Base-by-base conservation (phyloP, 2,888 invertebrate genomes). In the Lymantria monacha region DNA sequence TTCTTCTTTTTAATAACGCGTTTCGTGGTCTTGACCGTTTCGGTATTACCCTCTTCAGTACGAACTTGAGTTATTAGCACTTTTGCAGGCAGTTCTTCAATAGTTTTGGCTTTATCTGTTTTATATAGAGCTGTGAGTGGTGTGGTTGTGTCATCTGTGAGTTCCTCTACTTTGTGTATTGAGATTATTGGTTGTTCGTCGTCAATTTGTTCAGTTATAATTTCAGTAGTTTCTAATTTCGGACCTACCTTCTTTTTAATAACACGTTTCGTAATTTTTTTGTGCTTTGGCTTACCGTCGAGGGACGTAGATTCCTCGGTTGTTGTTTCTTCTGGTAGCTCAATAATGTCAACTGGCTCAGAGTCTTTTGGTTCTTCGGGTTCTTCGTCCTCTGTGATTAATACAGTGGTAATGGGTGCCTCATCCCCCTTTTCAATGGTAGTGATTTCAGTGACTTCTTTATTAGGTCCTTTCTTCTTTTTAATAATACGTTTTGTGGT, bases 351-450 rank as follows among this genome's bases (percentile, higher is more conserved):
- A 0, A 84, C 72, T 0, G 77, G 1, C 11, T 22, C 9, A 1
- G 9, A 1, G n/a, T 42, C 36, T 22, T 15, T 36, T 3, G 11
- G 8, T 0, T 47, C 44, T 41, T 57, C 52, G 7, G 44, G 46
- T 9, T 1, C 9, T 7, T 30, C 42, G 9, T 55, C 50, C 43
- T 58, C 54, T 22, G 22, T 22, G 22, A 22, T 22, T 22, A 31
- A n/a, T n/a, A 57, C 66, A 69, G 43, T 59, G 8, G 57, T 47
- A 41, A 60, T 53, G 9, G 85, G 81, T 10, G 59, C 62, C 36
- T 76, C 66, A 13, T 69, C 74, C 15, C 77, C 74, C 51, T 75
- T 74, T 48, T 84, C 75, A 33, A 82, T 74, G 37, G 89, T 89
- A 9, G n/a, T 57, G 41, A 52, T 63, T 53, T 53, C 64, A 9